These are phyloP conservation scores for Phyto melanocephala DNA, from an alignment of 2,888 invertebrate species.

Conservation along the genomic window DNA sequence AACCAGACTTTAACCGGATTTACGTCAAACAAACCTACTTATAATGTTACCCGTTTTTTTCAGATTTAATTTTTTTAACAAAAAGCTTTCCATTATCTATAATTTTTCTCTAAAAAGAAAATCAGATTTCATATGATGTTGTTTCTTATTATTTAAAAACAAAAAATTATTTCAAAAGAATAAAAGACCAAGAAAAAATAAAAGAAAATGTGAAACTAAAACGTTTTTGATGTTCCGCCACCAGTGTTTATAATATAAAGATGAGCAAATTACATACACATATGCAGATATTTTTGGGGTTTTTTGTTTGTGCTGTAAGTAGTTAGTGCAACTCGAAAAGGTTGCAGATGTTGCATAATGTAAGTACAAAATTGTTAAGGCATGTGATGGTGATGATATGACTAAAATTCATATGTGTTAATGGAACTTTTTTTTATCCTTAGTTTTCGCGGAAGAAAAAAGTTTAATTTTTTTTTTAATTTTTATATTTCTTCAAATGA, in stretches of 20 bases:
- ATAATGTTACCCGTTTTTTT: not conserved
- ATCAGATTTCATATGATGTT: slow-evolving; percentile 18
- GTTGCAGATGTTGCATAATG: slow-evolving; percentile 32
- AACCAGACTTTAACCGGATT: too few relatives aligned
- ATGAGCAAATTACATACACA: not conserved
- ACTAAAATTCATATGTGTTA: not conserved
- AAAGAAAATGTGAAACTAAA: slow-evolving; percentile 51
- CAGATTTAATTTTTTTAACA: not conserved
- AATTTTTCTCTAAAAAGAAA: not conserved
- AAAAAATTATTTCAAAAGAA: not conserved
- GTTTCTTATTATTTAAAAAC: not conserved
- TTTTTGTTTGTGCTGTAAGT: not conserved
- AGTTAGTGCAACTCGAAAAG: not conserved
- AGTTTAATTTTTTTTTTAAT: too few relatives aligned
- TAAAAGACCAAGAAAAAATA: not conserved
- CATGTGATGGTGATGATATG: not conserved
- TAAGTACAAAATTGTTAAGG: not conserved
- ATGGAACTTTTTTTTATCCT: too few relatives aligned
- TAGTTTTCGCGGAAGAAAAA: too few relatives aligned
- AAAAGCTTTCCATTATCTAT: not conserved
- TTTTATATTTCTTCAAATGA: too few relatives aligned
- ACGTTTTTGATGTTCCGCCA: slow-evolving; percentile 56
- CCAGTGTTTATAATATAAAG: slow-evolving; percentile 30
- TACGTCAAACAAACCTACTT: too few relatives aligned
- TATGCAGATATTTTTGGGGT: not conserved